Evolutionary conservation across 2,888 invertebrate genomes (phyloP).

Genomic region (Drosophila anomalata): DNA sequence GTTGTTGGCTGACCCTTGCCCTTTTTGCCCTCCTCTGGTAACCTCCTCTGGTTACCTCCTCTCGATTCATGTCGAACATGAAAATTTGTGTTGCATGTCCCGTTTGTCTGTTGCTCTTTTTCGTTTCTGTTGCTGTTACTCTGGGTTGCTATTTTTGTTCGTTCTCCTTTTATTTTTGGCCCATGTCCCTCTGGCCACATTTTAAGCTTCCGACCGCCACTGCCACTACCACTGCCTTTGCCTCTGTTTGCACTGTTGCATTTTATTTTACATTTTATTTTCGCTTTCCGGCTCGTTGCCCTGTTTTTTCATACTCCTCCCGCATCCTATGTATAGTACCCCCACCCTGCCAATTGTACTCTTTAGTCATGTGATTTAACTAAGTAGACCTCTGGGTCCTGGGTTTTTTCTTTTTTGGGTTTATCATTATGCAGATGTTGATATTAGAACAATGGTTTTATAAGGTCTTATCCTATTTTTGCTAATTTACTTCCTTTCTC

Average conservation of each 20-base stretch:
- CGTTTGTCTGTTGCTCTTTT: conserved; percentile 38
- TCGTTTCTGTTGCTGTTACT: conserved; percentile 24
- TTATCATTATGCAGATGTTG: conserved; percentile 40
- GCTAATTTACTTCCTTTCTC: conserved; percentile 28
- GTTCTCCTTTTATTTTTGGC: conserved; percentile 10
- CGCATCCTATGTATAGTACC: conserved; percentile 6
- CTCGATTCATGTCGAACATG: conserved; percentile 71
- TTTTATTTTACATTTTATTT: conserved; percentile 46
- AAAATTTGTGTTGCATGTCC: conserved; percentile 68
- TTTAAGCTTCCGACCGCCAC: conserved; percentile 28
- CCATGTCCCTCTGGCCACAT: conserved; percentile 32
- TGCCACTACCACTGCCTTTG: conserved; percentile 4
- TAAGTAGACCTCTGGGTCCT: conserved; percentile 29
- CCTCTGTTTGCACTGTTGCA: conserved; percentile 32
- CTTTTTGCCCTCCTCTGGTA: not conserved
- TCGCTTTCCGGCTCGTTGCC: conserved; percentile 53
- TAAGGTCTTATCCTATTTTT: conserved; percentile 7
- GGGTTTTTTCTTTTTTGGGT: not conserved
- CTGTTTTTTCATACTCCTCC: conserved; percentile 24
- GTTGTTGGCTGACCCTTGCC: conserved; percentile 26
- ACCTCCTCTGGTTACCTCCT: conserved; percentile 25
- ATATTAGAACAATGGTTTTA: conserved; percentile 14
- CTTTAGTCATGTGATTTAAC: conserved; percentile 43
- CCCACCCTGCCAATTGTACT: conserved; percentile 20
- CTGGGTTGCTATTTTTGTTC: conserved; percentile 15